phyloP scores from a whole-genome alignment of 2,797 vertebrate species.

The Takifugu rubripes region DNA sequence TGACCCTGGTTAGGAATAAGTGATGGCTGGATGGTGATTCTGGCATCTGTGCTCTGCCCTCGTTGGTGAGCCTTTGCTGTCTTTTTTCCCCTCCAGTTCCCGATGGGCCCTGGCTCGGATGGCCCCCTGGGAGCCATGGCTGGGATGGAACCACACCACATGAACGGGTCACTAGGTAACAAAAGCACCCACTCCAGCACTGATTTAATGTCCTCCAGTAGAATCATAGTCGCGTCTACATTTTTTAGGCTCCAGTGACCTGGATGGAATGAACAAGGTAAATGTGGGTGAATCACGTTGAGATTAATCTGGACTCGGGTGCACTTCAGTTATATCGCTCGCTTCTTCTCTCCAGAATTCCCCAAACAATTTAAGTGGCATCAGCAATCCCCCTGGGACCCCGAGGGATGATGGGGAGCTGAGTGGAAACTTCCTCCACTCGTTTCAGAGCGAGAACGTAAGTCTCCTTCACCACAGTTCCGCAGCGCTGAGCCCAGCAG shows the following conservation, averaged over 20 bases:
- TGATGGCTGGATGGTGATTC: not conserved
- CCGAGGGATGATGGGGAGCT: conserved; percentile 95
- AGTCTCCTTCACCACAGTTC: conserved; percentile 48
- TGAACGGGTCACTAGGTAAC: conserved; percentile 98
- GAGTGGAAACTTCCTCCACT: conserved; percentile 98
- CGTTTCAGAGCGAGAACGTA: conserved; percentile 99
- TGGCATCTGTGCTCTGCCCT: not conserved
- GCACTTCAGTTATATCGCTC: not conserved
- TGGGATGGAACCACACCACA: conserved; percentile 99
- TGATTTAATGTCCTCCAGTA: too few species aligned
- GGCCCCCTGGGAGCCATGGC: conserved; percentile 98
- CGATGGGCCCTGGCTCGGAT: conserved; percentile 95
- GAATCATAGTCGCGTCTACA: not conserved
- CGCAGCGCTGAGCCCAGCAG: not conserved
- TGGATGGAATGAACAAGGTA: conserved; percentile 99
- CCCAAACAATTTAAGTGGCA: conserved; percentile 99
- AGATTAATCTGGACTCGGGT: not conserved
- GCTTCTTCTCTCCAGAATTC: conserved; percentile 84
- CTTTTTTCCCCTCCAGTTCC: conserved; percentile 79
- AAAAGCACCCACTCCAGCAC: not conserved
- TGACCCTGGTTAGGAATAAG: too few species aligned
- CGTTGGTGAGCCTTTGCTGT: not conserved
- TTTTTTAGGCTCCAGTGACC: conserved; percentile 90
- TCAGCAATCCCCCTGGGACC: conserved; percentile 98
- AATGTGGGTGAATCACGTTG: conserved; percentile 38